Base-by-base conservation (phyloP, 35 echinoderm and acorn worm genomes). In the Amphiura filiformis region DNA sequence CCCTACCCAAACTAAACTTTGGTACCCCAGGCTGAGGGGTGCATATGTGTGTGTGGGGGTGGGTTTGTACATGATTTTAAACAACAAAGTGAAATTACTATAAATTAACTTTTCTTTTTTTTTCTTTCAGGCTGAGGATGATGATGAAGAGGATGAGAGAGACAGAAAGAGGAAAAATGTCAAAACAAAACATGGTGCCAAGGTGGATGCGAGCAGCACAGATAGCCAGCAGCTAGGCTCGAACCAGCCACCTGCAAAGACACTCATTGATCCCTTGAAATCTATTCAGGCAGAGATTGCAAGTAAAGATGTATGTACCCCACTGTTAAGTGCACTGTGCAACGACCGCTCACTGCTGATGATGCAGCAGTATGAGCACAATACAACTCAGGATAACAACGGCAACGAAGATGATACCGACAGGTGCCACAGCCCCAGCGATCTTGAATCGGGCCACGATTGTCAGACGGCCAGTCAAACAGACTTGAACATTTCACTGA, bases 251-350 rank as follows among this genome's bases (percentile, higher is more conserved):
- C 26, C 61, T 4, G 7, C 26, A 70, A 70, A 85, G 56, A 80
- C 80, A 33, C 76, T 87, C 57, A 89, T 97, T 33, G 95, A 97
- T 86, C 89, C 91, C 20, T 85, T 86, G 52, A 88, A 75, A 26
- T n/a, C n/a, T n/a, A 97, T 97, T 32, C 92, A 92, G 56, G 91
- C 88, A 23, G 95, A 97, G 57, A 97, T 97, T 32, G 88, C 85
- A 22, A 80, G 84, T 38, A 97, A 97, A 40, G 96, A 92, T 32
- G 87, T 93, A 18, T 89, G 47, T 22, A 92, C 93, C 23, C 96
- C 96, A 30, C 91, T 99, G 34, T 84, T 99, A 9, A 99, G 88
- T 85, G 96, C 96, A 1, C 90, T 99, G 1, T 99, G 93, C 70
- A 94, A 95, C 42, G 96, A 99, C 84, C 86, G 84, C 36, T 90